Base-by-base conservation (phyloP, 2,888 invertebrate species). In the Microctonus brassicae region DNA sequence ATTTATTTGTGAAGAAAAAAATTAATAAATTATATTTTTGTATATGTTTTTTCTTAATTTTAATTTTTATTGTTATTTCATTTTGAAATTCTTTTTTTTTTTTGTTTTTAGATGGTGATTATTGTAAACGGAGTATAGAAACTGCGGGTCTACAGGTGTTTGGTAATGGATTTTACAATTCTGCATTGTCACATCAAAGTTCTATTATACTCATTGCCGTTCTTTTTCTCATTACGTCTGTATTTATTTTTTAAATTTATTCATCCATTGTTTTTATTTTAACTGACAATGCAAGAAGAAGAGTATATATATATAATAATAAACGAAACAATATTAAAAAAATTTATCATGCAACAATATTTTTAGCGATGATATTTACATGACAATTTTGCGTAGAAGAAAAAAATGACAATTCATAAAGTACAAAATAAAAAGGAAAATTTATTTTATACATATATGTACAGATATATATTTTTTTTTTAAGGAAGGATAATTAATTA, bases 51-150 rank as follows among this genome's bases (percentile, higher is more conserved):
- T 33, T 20, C 10, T 17, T 57, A 2, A 17, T 17, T 58, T 17
- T n/a, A 1, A n/a, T 33, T 29, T 58, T 5, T 33, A 6, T 33
- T 58, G 17, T 17, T 20, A 7, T 17, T n/a, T n/a, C n/a, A n/a
- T n/a, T n/a, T n/a, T n/a, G n/a, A n/a, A n/a, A n/a, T n/a, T 7
- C 1, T 5, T 52, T 39, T 70, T 7, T 4, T 5, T 52, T 39
- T 70, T 47, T 79, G 80, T 69, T n/a, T 82, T 83, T 83, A 89
- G 89, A 96, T 82, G 95, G 95, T 0, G 95, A 95, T 85, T 95
- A 95, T 83, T 96, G 95, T 88, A 95, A 95, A 80, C 93, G 94
- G 78, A 95, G 95, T 84, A 95, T 95, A 79, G 95, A 95, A 86
- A 96, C 95, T 0, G 95, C 95, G 0, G 95, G 95, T 70, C 89